A percentile compares a stretch with the other conserved stretches of the same genome.
These are phyloP conservation scores for Holothuria leucospilota DNA, from an alignment of 53 echinoderm and acorn worm species.

Conservation along the genomic window DNA sequence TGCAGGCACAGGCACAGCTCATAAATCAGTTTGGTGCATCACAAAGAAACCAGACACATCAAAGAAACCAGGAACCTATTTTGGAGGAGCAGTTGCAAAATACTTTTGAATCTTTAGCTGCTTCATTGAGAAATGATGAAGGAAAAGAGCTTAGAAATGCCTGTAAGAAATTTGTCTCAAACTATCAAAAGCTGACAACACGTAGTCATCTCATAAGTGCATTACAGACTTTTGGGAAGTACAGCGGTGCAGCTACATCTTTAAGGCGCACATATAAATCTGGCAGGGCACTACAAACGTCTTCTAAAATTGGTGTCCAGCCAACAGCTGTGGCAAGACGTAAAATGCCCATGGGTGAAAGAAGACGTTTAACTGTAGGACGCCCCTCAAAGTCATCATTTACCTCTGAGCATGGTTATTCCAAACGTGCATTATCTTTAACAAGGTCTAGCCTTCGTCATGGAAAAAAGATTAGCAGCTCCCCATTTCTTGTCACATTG, in stretches of 20 bases:
- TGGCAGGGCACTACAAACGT: neutral
- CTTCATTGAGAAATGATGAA: slow-evolving; percentile 1
- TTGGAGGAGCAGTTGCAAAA: slow-evolving; percentile 12
- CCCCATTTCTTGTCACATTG: slow-evolving; percentile 4
- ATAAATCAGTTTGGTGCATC: too few relatives aligned
- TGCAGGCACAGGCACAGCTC: slow-evolving; percentile 40
- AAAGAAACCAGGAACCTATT: slow-evolving; percentile 28
- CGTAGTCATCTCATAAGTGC: too few relatives aligned
- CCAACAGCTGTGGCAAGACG: slow-evolving; percentile 43
- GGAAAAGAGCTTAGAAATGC: slow-evolving; percentile 16
- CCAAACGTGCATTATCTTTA: neutral
- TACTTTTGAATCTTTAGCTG: slow-evolving; percentile 13
- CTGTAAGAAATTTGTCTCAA: slow-evolving; percentile 5
- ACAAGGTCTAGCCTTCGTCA: neutral
- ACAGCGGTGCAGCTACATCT: slow-evolving; percentile 25
- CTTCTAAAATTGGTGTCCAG: slow-evolving; percentile 46
- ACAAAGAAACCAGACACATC: too few relatives aligned
- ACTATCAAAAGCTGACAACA: neutral
- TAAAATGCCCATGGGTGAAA: slow-evolving; percentile 24
- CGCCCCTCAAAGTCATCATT: slow-evolving; percentile 33
- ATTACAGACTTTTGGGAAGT: slow-evolving; percentile 11
- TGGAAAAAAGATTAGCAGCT: neutral
- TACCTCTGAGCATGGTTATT: slow-evolving; percentile 17
- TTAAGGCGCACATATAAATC: neutral
- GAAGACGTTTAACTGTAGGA: slow-evolving; percentile 25